Base-by-base conservation (phyloP, 2,797 vertebrate species). In the Phyllotis vaccarum region DNA sequence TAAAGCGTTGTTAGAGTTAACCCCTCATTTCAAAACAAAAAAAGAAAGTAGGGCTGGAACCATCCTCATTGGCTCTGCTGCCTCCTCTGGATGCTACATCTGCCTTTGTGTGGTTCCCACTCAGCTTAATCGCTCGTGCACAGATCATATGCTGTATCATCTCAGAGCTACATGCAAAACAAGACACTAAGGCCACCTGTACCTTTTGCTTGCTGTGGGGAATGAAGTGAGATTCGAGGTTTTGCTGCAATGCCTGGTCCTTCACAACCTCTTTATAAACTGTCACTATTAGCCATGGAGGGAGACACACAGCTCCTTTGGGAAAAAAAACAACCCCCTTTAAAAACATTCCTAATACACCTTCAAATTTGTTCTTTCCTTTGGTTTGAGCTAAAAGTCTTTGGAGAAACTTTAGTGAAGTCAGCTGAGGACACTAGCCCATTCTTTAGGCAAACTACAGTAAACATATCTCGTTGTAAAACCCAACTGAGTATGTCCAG, bases 1-100 rank as follows among this genome's bases (percentile, higher is more conserved):
- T 68, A 27, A 52, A 52, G 10, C 16, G 7, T 16, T 49, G 62
- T 68, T 52, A 52, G 43, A 9, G 2, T 52, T 52, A 60, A 43
- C 21, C 19, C 0, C 3, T 79, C 19, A 68, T 74, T 90, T 91
- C 46, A 74, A 95, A 95, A 46, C n/a, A 87, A 78, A 80, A 85
- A 68, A 60, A 43, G 68, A 13, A 62, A 49, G n/a, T 31, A 74
- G 58, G 27, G 11, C 49, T 40, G 54, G 14, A 56, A 80, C 5
- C 2, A 12, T 21, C 31, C 11, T 17, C 34, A 1, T 4, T 46
- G 17, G 12, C 54, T 87, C 60, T 16, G 1, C 5, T 52, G 0
- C 11, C n/a, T 43, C 27, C 17, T 82, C 17, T 60, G 62, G 70
- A n/a, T 17, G 31, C 31, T 29, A 49, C 27, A 6, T 6, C 24